Conservation (phyloP, 2,888 invertebrate genomes). For the Pteria penguin region DNA sequence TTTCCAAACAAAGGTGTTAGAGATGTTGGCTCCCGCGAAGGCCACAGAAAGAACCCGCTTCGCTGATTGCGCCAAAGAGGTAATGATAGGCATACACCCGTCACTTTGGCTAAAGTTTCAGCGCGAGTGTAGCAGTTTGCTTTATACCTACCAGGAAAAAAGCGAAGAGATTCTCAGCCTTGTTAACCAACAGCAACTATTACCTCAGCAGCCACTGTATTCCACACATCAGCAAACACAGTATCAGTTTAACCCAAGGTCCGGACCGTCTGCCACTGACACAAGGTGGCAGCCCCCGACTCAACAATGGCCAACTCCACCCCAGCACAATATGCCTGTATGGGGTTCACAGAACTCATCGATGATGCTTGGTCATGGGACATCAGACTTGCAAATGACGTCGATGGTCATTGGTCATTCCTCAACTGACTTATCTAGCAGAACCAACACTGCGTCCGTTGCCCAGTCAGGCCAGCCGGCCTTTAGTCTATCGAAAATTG, state of each 20-base stretch:
- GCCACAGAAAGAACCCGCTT: conserved; percentile 32
- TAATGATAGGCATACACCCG: conserved; percentile 32
- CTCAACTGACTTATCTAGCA: conserved; percentile 13
- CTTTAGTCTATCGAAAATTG: no score
- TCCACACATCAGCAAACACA: background rate
- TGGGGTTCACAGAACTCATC: conserved; percentile 21
- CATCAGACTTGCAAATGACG: conserved; percentile 24
- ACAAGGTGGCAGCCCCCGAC: conserved; percentile 30
- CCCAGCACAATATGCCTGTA: conserved; percentile 20
- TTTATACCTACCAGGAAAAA: conserved; percentile 39
- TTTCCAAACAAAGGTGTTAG: conserved; percentile 34
- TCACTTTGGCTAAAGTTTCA: conserved; percentile 41
- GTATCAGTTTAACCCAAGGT: background rate
- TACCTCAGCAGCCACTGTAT: background rate
- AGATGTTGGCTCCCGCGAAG: conserved; percentile 39
- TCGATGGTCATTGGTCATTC: conserved; percentile 7
- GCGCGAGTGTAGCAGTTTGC: conserved; percentile 29
- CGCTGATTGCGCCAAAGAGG: conserved; percentile 38
- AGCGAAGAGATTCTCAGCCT: conserved; percentile 22
- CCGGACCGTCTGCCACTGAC: conserved; percentile 7
- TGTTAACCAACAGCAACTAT: conserved; percentile 17
- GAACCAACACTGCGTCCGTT: conserved; percentile 20
- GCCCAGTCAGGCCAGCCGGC: no score
- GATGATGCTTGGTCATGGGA: conserved; percentile 28
- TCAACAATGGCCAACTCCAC: conserved; percentile 28